Evolutionary conservation across 2,797 vertebrate genomes (phyloP), one percentile per base, ranked within the genome.

Genomic region (Trematomus bernacchii): DNA sequence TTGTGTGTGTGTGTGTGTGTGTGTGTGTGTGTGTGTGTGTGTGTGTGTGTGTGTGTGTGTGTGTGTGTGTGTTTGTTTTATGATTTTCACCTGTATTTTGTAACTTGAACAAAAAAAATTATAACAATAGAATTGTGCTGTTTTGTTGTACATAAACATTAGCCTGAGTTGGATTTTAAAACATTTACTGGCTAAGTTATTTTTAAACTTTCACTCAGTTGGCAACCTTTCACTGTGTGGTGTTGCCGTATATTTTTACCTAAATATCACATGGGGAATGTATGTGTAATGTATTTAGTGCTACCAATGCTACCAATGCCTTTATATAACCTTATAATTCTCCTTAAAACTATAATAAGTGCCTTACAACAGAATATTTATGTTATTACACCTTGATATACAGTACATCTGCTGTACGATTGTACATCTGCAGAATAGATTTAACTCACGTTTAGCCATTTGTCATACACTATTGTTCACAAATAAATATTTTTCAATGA

Each of bases 241-340:
- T 70, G 46, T 21, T 60, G 37, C 37, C 4, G 18, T 16, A 19
- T 71, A 33, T 71, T 33, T 71, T 57, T 23, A 52, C 51, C 21
- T 43, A 52, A 19, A 52, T 19, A 47, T 54, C n/a, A 23, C 1
- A 3, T 23, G 27, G 47, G 42, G 47, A 51, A 71, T 65, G 11
- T 37, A 33, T 30, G 11, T 27, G 27, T 27, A 27, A 27, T 27
- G 27, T 4, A 37, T 48, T n/a, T 33, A 14, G 18, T 13, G 58
- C 18, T n/a, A 63, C 1, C 9, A 52, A 21, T 7, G 2, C 18
- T 18, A 63, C 1, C 10, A 53, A 21, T 7, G 2, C n/a, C 10
- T 72, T 48, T 43, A 60, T 30, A 60, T 43, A 27, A 27, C 12
- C 18, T 73, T 37, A 7, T 37, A 37, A 37, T 37, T 6, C 7